Base-by-base conservation (phyloP, 2,888 invertebrate species). In the Thecophora atra region DNA sequence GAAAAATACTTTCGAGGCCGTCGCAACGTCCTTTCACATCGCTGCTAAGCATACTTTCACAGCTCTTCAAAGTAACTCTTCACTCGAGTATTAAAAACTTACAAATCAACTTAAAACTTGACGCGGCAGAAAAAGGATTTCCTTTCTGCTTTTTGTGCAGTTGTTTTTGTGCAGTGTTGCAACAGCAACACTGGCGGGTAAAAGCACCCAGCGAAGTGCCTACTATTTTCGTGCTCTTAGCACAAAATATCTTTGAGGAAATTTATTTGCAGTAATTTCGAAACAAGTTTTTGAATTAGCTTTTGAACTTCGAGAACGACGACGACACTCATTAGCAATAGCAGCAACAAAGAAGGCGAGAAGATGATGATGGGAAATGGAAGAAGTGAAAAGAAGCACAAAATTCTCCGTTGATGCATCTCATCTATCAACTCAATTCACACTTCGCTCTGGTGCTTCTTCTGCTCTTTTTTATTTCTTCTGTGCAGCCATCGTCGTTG, bases 271-370 rank as follows among this genome's bases (percentile, higher is more conserved):
- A 44, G 58, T 47, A 15, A 44, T 47, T 67, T 28, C 56, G n/a
- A 37, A 58, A 44, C 28, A 44, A 69, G 47, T 56, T 69, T 51
- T 44, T 44, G 60, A 60, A 69, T 69, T 62, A 69, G 69, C 69
- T 62, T 58, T 44, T 69, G 58, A 69, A 69, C 69, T 69, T 69
- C 60, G 51, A 62, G 58, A 69, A 69, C 69, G 60, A 60, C 60
- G 51, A 62, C 60, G 60, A 47, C 60, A 69, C 60, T 60, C 58
- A 69, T 69, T 51, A 60, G 60, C 62, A 60, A 21, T 24, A 58
- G 28, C 26, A 28, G 58, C 58, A 37, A 8, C 37, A n/a, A n/a
- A n/a, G n/a, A n/a, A n/a, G n/a, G n/a, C n/a, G n/a, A 6, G 37
- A 37, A 37, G 37, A 37, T 11, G 37, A 37, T 37, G 11, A 37